Evolutionary conservation across 2,113 vertebrate species (phyloP), one percentile per base, ranked within the genome.

Genomic region (Peromyscus maniculatus): DNA sequence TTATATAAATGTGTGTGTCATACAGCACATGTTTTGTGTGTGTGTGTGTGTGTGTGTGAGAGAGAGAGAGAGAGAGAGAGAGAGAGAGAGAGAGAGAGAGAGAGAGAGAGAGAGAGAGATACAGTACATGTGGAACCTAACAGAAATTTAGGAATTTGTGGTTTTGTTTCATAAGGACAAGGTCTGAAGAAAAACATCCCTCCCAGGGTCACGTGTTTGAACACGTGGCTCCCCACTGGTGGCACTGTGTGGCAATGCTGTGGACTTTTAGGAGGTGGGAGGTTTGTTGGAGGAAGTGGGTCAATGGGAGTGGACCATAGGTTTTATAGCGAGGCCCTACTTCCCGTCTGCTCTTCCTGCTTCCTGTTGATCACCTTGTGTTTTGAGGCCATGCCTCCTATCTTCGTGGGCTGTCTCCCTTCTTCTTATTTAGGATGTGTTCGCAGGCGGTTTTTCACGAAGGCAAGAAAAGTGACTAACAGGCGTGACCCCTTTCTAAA

Each of bases 401-500:
- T 28, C 12, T 49, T 49, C 26, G 13, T 16, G 13, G 52, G 36
- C 49, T 36, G 49, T 82, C 33, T 71, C 49, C 49, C 33, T 80
- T 72, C 49, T 67, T 67, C 7, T 49, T 89, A 49, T 46, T 33
- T 22, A 71, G 52, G 67, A 17, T 72, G 67, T 55, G 57, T 88
- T 57, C 28, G 49, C 87, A 55, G 24, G 69, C n/a, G 72, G 49
- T 19, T 72, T 26, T 19, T 72, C 67, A 72, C 13, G 4, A 52
- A 69, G 49, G 52, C 31, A 52, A 69, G 46, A 87, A 8, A 55
- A 87, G 24, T 16, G n/a, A 28, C 87, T n/a, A 72, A 72, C 26
- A 57, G 12, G 22, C 98, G 98, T 98, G 1, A 15, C 31, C 39
- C 66, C 43, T 99, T 98, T 97, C 97, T 98, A 97, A 98, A 99